Base-by-base conservation (phyloP, 2,113 vertebrate genomes). In the Leptobrachium ailaonicum region DNA sequence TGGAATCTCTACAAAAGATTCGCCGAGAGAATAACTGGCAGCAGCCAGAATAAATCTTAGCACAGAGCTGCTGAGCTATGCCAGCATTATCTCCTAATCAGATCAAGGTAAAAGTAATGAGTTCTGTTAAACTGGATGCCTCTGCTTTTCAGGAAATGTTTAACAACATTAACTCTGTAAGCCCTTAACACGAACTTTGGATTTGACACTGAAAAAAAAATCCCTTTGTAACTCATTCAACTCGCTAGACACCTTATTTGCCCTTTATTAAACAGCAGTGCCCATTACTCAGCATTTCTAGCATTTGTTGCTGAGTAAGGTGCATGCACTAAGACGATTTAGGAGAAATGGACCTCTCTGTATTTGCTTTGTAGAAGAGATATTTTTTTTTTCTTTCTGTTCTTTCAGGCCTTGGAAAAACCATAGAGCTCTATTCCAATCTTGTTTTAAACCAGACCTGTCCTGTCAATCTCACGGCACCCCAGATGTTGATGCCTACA, bases 101-200 rank as follows among this genome's bases (percentile, higher is more conserved):
- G 56, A 14, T 60, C 13, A 60, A 14, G 56, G 3, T 60, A 60
- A 60, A 60, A 60, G 10, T 60, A 60, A 10, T 13, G 13, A 12
- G 56, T 10, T 77, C 42, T 32, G 47, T 14, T 70, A 12, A 77
- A 70, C 66, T 60, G 13, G 44, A 3, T 20, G 13, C n/a, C 56
- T 41, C 75, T 62, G 66, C 76, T 70, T 77, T 77, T 77, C 76
- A 77, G 76, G 76, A 77, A 77, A 77, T 77, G n/a, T 77, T 77
- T 77, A 77, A 77, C 76, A 70, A 62, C 76, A 60, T 77, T 77
- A 77, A 77, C 76, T 32, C 9, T 67, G 63, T 20, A 41, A 58
- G 56, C 69, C 67, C 50, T 77, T 77, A 44, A 77, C 66, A 43
- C 56, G 76, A 70, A 77, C 76, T 60, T 77, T 77, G 53, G 53